These are phyloP conservation scores for Copsychus sechellarum DNA, from an alignment of 2,113 vertebrate species.

Conservation along the genomic window DNA sequence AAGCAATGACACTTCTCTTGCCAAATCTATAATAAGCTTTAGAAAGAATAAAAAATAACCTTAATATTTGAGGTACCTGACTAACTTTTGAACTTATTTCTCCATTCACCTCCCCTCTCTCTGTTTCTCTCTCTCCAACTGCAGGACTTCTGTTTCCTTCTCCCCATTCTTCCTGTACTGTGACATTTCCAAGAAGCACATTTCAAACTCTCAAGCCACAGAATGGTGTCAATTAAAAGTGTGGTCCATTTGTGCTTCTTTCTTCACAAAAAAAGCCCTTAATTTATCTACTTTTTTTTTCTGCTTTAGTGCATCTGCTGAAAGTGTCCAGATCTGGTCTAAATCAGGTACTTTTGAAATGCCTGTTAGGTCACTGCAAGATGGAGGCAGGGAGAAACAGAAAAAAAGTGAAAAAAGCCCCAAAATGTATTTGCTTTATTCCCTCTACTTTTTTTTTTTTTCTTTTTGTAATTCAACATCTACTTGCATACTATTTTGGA, in stretches of 20 bases:
- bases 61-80: neutral
- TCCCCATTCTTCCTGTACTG: neutral
- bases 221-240: neutral
- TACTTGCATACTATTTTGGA: neutral
- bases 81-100: neutral
- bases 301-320: neutral
- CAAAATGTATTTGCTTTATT: neutral
- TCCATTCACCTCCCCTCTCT: neutral
- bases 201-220: neutral
- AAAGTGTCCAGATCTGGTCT: neutral
- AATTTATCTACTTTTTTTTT: neutral
- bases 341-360: neutral
- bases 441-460: neutral
- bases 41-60: neutral
- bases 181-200: neutral
- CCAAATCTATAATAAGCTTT: neutral
- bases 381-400: neutral
- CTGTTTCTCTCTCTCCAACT: neutral
- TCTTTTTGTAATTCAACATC: neutral
- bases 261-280: neutral
- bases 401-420: neutral
- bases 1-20: neutral
- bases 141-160: neutral
- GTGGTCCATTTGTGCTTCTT: neutral
- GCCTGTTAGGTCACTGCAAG: neutral